Evolutionary conservation across 2,888 invertebrate species (phyloP), one percentile per base, ranked within the genome.

Genomic region (Melipona bicolor): DNA sequence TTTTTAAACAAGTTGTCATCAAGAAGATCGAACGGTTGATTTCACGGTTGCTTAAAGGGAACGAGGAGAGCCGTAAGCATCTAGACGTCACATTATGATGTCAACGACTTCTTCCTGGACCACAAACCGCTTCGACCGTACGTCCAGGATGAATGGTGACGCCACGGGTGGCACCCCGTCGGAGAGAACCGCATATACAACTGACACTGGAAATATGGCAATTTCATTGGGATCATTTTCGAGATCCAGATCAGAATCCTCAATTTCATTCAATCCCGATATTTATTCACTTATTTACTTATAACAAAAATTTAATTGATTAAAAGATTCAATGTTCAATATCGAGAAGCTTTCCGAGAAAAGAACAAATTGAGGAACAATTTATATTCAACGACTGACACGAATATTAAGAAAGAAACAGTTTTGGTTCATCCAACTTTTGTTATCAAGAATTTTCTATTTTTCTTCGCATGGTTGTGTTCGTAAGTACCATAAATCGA

Each of bases 71-170:
- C 21, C 24, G 70, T 74, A 73, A 77, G 83, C 72, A 78, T 71
- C 80, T 78, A 83, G 80, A 89, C 88, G 88, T 88, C 89, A 85
- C 73, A 91, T 91, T 91, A 90, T 81, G 84, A 85, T 88, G 91
- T 91, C 91, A 88, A 90, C 91, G 89, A 88, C 87, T 89, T 89
- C 86, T 85, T 90, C 90, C 83, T 84, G 81, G 84, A 88, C 88
- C 86, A 84, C 86, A 86, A 89, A 87, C 86, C 87, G 79, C 81
- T 83, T 80, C 76, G 74, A 61, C 73, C 62, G 83, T 82, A 72
- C 74, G 82, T 84, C 81, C 76, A 74, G 86, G 87, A 90, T 91
- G 91, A 90, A 91, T 86, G 88, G 86, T 76, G 81, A 82, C 90
- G 75, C 91, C 72, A 85, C 91, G 85, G 91, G 91, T 89, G 91